These are phyloP conservation scores for Colaptes auratus DNA, from an alignment of 2,113 vertebrate genomes.

Conservation along the genomic window DNA sequence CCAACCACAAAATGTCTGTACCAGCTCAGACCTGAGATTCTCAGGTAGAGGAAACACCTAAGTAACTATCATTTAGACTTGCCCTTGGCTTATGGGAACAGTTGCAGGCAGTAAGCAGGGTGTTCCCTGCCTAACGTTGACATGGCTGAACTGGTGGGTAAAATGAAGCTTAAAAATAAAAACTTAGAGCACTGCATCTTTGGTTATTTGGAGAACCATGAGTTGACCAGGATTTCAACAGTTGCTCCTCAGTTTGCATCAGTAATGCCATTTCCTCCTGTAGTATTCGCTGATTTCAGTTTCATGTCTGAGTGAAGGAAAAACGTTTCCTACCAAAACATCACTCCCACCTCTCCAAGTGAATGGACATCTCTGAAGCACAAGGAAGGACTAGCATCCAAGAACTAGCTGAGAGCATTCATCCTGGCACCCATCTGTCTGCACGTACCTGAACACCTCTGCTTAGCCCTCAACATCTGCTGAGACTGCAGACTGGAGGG, in stretches of 20 bases:
- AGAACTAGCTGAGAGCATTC: neutral
- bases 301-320: neutral
- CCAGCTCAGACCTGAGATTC: neutral
- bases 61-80: neutral
- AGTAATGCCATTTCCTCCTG: neutral
- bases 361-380: neutral
- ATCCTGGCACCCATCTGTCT: neutral
- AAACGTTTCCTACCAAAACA: neutral
- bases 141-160: neutral
- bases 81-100: neutral
- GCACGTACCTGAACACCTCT: neutral
- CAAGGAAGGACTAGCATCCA: neutral
- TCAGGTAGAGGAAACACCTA: neutral
- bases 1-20: neutral
- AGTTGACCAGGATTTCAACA: neutral
- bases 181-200: neutral
- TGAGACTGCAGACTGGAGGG: neutral
- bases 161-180: conserved; percentile 8
- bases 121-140: neutral
- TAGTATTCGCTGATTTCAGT: neutral
- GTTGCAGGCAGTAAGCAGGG: neutral
- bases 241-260: neutral
- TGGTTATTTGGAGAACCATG: neutral
- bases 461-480: neutral
- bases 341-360: neutral